Base-by-base conservation (phyloP, 2,797 vertebrate species). In the Sarcophilus harrisii region DNA sequence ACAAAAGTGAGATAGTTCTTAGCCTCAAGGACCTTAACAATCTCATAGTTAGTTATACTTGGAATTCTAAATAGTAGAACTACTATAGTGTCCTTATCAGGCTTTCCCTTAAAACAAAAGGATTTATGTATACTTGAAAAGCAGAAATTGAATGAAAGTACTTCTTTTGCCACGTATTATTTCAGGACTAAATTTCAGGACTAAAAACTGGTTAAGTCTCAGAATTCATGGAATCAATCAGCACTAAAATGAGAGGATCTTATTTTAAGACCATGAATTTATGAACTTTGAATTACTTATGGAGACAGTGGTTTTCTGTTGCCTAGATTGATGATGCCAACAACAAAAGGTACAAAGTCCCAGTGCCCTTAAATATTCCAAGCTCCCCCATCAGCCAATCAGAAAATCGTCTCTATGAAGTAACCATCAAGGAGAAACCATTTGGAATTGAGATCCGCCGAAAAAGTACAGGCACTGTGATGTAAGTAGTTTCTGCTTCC, bases 401-500 rank as follows among this genome's bases (percentile, higher is more conserved):
- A 90, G 94, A 5, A 90, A 98, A 98, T 81, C 97, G 98, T 93
- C 96, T 99, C n/a, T 99, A 99, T 94, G 94, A 96, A 11, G 99
- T 99, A 45, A 6, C 8, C 8, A 60, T 99, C 93, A 97, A 92
- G 38, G 30, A 94, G 0, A 95, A 98, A 32, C 99, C 99, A 58
- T 99, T 99, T 27, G 99, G 99, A 87, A 99, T 99, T 96, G 97
- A 98, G 97, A 98, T 99, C 95, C 96, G 92, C 73, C 98, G 99
- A 92, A 99, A 98, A 97, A 99, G 94, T 96, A 99, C 99, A 30
- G 97, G 95, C 49, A 98, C 98, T 30, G 98, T 97, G 12, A 99
- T 99, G 99, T 99, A 98, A 99, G 99, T 98, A 54, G 14, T 52
- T 1, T 96, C 92, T 27, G 8, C 18, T 81, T 2, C 38, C 3